Conservation (phyloP, 2,888 invertebrate genomes). For the Scaptomyza parva region DNA sequence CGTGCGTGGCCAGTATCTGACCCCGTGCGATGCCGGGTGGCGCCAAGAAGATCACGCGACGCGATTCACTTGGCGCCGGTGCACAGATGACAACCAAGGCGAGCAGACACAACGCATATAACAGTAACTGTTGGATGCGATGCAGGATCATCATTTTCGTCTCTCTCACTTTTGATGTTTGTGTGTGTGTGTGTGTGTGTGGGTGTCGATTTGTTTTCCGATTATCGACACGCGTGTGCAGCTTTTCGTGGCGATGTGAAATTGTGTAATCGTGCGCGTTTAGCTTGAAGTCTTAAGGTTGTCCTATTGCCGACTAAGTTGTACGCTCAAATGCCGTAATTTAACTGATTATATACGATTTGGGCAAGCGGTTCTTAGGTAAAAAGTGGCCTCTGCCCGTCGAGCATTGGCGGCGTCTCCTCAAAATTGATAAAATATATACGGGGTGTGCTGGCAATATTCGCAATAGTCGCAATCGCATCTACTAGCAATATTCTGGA, state of each 20-base stretch:
- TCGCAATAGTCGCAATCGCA: fast-evolving
- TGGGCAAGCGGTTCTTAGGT: conserved; percentile 58
- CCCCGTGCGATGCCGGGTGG: conserved; percentile 67
- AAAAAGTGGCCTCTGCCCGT: conserved; percentile 35
- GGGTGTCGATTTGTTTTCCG: background rate
- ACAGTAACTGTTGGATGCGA: conserved; percentile 50
- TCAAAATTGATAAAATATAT: conserved; percentile 56
- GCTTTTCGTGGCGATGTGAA: conserved; percentile 39
- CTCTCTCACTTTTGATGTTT: background rate
- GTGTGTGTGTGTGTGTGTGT: background rate
- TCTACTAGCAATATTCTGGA: background rate
- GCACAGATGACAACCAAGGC: conserved; percentile 64
- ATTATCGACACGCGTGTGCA: conserved; percentile 5
- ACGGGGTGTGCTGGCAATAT: conserved; percentile 43
- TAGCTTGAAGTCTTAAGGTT: background rate
- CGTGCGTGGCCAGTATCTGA: conserved; percentile 74
- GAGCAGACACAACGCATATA: conserved; percentile 59
- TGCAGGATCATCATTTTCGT: conserved; percentile 43
- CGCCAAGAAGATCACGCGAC: conserved; percentile 80
- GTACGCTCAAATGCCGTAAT: conserved; percentile 69
- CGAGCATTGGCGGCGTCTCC: conserved; percentile 19
- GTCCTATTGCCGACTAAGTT: conserved; percentile 36
- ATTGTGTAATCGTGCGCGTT: conserved; percentile 43
- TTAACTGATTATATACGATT: conserved; percentile 77
- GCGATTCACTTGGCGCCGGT: conserved; percentile 63